A percentile compares a stretch with the other conserved stretches of the same genome.
Conservation (phyloP, 2,113 vertebrate species). For the Chlamydotis undulata region DNA sequence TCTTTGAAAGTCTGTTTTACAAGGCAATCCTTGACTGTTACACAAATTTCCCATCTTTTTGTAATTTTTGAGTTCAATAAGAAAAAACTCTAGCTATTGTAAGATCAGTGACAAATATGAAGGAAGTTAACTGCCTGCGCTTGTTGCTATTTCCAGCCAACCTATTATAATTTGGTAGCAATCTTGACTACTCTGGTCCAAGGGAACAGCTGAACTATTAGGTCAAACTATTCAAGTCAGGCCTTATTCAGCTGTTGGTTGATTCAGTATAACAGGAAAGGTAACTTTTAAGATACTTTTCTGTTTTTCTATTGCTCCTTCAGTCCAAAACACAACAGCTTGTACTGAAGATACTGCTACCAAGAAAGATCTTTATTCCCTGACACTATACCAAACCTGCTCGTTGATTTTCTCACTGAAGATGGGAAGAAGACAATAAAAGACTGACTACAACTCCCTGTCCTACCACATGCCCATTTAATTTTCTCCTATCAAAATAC, state of each 20-base stretch:
- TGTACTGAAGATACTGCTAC: background rate
- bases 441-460: background rate
- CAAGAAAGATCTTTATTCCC: background rate
- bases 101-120: background rate
- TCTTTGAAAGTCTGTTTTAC: background rate
- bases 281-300: background rate
- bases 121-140: background rate
- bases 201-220: background rate
- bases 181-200: background rate
- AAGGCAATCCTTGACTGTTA: background rate
- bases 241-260: background rate
- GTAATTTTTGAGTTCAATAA: background rate
- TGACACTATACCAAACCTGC: background rate
- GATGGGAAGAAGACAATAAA: background rate
- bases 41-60: background rate
- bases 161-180: background rate
- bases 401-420: background rate
- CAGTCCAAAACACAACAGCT: background rate
- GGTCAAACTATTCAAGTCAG: background rate
- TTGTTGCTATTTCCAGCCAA: background rate
- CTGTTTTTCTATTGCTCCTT: background rate
- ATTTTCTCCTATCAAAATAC: background rate
- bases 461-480: background rate
- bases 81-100: background rate
- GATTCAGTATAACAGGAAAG: background rate